These are phyloP conservation scores for Enteromius treurensis DNA, from an alignment of 2,797 vertebrate genomes.

Conservation along the genomic window DNA sequence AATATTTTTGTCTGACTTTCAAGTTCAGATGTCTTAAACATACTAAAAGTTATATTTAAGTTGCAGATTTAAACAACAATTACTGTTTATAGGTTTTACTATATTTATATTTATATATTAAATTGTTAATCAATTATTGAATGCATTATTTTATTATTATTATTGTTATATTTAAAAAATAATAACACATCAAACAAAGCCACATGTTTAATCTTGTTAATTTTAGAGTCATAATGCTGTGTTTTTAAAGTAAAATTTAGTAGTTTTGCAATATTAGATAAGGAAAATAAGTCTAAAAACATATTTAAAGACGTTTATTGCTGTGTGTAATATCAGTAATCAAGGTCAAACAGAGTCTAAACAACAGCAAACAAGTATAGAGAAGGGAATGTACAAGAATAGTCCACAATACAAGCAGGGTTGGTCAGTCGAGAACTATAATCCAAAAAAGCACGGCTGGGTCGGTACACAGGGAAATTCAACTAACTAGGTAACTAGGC, in stretches of 20 bases:
- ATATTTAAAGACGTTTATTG: no score
- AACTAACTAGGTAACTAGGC: no score
- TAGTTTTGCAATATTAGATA: background rate
- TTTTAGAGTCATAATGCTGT: background rate
- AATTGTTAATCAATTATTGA: background rate
- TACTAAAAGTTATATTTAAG: background rate
- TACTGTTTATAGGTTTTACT: background rate
- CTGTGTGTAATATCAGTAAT: no score
- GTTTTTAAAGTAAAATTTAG: background rate
- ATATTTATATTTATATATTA: background rate
- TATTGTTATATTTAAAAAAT: background rate
- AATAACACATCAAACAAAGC: background rate
- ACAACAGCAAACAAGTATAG: no score
- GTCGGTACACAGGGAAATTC: no score
- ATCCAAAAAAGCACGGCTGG: no score
- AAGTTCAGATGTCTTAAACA: background rate
- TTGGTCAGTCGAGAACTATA: no score
- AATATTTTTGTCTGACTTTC: background rate
- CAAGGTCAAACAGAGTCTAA: no score
- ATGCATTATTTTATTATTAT: background rate
- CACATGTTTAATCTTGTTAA: no score
- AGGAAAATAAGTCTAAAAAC: background rate
- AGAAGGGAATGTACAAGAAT: no score
- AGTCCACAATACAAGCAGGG: no score
- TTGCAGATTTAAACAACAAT: background rate